Conservation (phyloP, 2,888 invertebrate species). For the Ellobium chinense region DNA sequence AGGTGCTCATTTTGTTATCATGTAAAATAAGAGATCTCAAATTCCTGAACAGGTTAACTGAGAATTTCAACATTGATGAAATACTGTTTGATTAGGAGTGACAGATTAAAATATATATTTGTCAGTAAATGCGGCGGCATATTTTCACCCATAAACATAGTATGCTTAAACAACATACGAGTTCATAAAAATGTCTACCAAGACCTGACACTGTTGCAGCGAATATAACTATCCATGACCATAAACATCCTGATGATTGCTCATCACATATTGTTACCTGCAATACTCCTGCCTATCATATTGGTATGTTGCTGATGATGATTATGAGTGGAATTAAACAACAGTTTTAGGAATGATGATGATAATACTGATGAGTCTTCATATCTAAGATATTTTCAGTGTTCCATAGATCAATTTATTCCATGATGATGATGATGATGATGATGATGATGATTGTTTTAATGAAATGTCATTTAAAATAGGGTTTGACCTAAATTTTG, state of each 20-base stretch:
- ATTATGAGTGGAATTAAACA: too few relatives aligned
- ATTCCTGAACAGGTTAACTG: conserved; percentile 66
- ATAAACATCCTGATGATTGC: conserved; percentile 60
- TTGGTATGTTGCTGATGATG: conserved; percentile 65
- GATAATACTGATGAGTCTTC: too few relatives aligned
- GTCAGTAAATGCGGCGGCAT: too few relatives aligned
- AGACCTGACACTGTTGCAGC: not conserved
- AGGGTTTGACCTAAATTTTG: too few relatives aligned
- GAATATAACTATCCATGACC: not conserved
- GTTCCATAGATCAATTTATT: too few relatives aligned
- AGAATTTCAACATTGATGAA: conserved; percentile 61
- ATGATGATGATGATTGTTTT: too few relatives aligned
- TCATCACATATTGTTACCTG: conserved; percentile 71
- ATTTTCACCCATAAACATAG: too few relatives aligned
- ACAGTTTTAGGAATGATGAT: too few relatives aligned
- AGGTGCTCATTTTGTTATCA: conserved; percentile 66
- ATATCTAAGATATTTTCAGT: too few relatives aligned
- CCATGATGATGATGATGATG: too few relatives aligned
- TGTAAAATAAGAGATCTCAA: conserved; percentile 71
- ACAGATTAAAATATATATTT: conserved; percentile 73
- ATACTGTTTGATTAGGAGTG: conserved; percentile 63
- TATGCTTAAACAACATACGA: conserved; percentile 59
- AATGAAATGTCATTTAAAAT: too few relatives aligned
- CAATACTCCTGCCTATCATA: conserved; percentile 67
- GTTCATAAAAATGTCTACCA: conserved; percentile 52